Base-by-base conservation (phyloP, 2,797 vertebrate genomes). In the Melanotaenia parkinsoni region DNA sequence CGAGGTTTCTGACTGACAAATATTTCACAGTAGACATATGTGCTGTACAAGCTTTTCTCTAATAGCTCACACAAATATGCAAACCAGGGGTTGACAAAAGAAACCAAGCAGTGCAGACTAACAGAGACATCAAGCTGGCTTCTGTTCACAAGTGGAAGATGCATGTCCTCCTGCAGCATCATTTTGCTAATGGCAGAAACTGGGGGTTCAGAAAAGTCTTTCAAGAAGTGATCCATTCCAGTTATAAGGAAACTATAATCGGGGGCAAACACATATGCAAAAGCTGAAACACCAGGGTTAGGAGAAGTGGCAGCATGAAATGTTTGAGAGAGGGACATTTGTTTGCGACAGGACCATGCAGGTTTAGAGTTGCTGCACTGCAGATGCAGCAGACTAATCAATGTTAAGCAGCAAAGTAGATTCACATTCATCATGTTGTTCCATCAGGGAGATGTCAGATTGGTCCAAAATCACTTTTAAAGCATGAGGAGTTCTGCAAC, bases 141-240 rank as follows among this genome's bases (percentile, higher is more conserved):
- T 54, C 45, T 16, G 28, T 53, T 70, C 18, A 53, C 16, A 70
- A 53, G 38, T 12, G 67, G 56, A 70, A 30, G 58, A 70, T 61
- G 18, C 53, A 32, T 40, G 51, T 70, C 37, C 51, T 30, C 43
- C 59, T 45, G 59, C 13, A 13, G 50, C 60, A 63, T 56, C 59
- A 63, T 62, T 63, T 57, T 71, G 37, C 18, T 45, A 45, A 10
- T 45, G 33, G 37, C 60, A 63, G 37, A 63, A 71, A 45, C 12
- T 28, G 54, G 37, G 58, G 47, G 58, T 32, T 32, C 32, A 32
- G 32, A 53, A 37, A 53, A 53, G 58, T 61, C 68, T 40, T 24
- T 11, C 35, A 43, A n/a, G 58, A 70, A 32, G 47, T 57, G 38
- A n/a, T 30, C 33, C 3, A 32, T 32, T 67, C 12, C 28, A 10